Conservation (phyloP, 2,888 invertebrate species). For the Zaprionus lineosus region DNA sequence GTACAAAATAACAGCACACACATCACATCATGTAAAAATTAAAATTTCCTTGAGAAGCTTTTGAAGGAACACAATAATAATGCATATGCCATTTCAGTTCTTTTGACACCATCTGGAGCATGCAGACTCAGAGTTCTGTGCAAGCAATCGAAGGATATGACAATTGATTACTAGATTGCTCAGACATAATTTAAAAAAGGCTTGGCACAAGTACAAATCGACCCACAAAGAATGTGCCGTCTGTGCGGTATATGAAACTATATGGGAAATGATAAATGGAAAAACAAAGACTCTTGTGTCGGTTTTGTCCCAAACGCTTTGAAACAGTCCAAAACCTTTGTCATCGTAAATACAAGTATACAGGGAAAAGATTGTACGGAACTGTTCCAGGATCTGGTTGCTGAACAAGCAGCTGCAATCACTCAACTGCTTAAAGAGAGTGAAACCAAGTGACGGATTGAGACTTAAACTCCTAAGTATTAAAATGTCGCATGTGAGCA, state of each 20-base stretch:
- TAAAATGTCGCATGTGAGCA: conserved; percentile 76
- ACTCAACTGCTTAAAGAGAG: conserved; percentile 72
- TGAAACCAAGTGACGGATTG: conserved; percentile 67
- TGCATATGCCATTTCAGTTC: conserved; percentile 1
- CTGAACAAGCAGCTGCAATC: conserved; percentile 70
- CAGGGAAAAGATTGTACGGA: conserved; percentile 80
- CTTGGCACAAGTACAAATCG: conserved; percentile 79
- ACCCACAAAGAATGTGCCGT: conserved; percentile 81
- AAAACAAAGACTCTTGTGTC: conserved; percentile 81
- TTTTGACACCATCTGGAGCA: conserved; percentile 70
- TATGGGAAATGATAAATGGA: conserved; percentile 80
- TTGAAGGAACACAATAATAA: neutral
- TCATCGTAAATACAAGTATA: conserved; percentile 81
- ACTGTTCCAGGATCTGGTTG: conserved; percentile 65
- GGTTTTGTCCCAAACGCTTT: conserved; percentile 80
- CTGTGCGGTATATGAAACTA: conserved; percentile 75
- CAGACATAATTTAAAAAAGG: conserved; percentile 73
- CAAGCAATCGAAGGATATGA: conserved; percentile 76
- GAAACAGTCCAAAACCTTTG: conserved; percentile 81
- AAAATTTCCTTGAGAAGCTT: too few species aligned
- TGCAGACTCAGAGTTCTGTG: conserved; percentile 78
- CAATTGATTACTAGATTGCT: conserved; percentile 74
- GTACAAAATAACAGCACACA: too few species aligned
- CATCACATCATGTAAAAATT: too few species aligned
- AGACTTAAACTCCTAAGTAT: conserved; percentile 62